Evolutionary conservation across 2,888 invertebrate species (phyloP), one percentile per base, ranked within the genome.

Genomic region (Gymnosoma rotundatum): DNA sequence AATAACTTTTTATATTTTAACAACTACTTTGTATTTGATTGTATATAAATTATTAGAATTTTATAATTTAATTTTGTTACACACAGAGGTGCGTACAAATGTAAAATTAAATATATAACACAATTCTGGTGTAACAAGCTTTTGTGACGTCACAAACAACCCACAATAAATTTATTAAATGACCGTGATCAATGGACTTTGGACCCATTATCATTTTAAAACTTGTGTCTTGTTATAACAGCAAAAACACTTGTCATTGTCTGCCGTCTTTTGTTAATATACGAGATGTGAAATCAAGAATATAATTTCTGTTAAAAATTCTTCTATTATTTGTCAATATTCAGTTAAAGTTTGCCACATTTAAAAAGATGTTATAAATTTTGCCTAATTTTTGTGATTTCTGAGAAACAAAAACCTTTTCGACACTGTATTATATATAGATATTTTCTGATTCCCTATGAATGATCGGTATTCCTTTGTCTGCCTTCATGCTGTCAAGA

Each of bases 111-210:
- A 58, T 60, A n/a, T 45, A 52, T 50, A 60, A 60, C 10, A 69
- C 32, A 60, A 10, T 83, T 75, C 70, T 83, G 64, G 72, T 83
- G 61, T 61, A 58, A 6, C 10, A 42, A 12, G 42, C 42, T 42
- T 60, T 61, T 74, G 36, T 76, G 75, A 83, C 83, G 83, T 79
- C 79, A 83, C 75, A 70, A 18, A 32, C 66, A 73, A 66, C 66
- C 66, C 64, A 76, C 72, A 72, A 61, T 48, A 48, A 12, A 8
- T 45, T 42, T 52, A 12, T 50, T 2, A 50, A 69, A 64, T 70
- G 75, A 16, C 79, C 79, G 45, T 83, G 79, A 83, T 75, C 75
- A 14, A 9, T 72, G 75, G 72, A 83, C 83, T 79, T 76, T 72
- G 75, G 42, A 79, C 72, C 20, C 48, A 16, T 25, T 45, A 70